Evolutionary conservation across 2,888 invertebrate species (phyloP), one percentile per base, ranked within the genome.

Genomic region (Dryomyza anilis): DNA sequence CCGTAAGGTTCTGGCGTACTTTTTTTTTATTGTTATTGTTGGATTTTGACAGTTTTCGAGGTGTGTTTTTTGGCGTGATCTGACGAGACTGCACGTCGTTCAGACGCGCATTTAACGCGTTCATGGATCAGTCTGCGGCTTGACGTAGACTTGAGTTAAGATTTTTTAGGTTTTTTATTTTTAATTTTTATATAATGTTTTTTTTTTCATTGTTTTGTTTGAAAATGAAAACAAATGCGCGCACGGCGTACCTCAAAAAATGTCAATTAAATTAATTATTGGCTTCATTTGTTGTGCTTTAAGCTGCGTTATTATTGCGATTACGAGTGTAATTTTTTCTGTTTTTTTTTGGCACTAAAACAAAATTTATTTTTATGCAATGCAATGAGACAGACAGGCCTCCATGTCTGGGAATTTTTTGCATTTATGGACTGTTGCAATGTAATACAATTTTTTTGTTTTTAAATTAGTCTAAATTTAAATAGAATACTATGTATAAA

Each of bases 201-300:
- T 16, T 27, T 33, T 52, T 3, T 27, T 21, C n/a, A 27, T 57
- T 45, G 7, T 57, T 58, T 46, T 39, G 43, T 33, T 14, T 52
- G 8, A 50, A 33, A 58, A 36, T 36, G 52, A 43, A 27, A 50
- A 61, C 48, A 60, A 36, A 39, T 27, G 21, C 46, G n/a, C n/a
- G n/a, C n/a, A 23, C 29, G 66, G 23, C 68, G 55, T 66, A 63
- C 79, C 79, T 73, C 74, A 72, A 77, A 79, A 77, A 67, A 75
- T 79, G 81, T 80, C 79, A 79, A 81, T 81, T 81, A 79, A 78
- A 81, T 79, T 78, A 79, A 79, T 80, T 79, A 81, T 79, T 74
- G 66, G 29, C 61, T 61, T 43, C 53, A 61, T 61, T 61, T 61
- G 61, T 19, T 61, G 61, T 61, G 30, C 43, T 61, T 52, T 53